Percentiles rank a stretch among this genome's conserved stretches.
phyloP scores from a whole-genome alignment of 2,113 vertebrate species.

The Struthidea cinerea region DNA sequence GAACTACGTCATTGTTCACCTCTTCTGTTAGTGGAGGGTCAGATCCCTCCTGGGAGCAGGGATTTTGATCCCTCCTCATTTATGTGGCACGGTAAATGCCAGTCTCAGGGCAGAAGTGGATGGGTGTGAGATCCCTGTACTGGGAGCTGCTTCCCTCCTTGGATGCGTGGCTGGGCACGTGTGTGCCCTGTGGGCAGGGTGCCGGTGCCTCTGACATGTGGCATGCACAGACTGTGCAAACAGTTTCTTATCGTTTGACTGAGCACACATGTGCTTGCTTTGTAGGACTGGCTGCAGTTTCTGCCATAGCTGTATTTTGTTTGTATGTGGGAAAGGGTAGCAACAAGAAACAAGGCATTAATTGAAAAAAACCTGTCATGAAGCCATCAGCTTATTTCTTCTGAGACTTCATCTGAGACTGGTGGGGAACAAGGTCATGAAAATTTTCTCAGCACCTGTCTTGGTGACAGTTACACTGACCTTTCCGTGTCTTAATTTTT shows the following conservation, averaged over 20 bases:
- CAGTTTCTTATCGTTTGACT: background rate
- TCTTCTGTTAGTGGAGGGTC: background rate
- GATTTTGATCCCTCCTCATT: background rate
- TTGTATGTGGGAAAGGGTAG: background rate
- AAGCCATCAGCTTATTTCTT: background rate
- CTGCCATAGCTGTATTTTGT: background rate
- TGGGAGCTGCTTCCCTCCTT: fast-evolving
- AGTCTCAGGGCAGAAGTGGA: background rate
- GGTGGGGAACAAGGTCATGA: background rate
- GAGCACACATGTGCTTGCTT: background rate
- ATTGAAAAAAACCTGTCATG: background rate
- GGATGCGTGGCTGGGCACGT: background rate
- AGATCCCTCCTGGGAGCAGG: background rate
- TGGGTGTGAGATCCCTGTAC: fast-evolving
- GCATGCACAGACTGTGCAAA: background rate
- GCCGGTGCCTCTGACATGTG: background rate
- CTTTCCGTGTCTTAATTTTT: background rate
- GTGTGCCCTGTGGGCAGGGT: background rate
- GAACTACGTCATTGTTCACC: background rate
- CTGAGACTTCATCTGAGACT: background rate
- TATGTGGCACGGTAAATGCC: background rate
- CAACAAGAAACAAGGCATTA: background rate
- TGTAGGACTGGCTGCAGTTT: background rate
- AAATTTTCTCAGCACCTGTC: background rate
- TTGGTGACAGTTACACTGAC: background rate